Conservation (phyloP, 2,888 invertebrate genomes). For the Hypercompe scribonia region DNA sequence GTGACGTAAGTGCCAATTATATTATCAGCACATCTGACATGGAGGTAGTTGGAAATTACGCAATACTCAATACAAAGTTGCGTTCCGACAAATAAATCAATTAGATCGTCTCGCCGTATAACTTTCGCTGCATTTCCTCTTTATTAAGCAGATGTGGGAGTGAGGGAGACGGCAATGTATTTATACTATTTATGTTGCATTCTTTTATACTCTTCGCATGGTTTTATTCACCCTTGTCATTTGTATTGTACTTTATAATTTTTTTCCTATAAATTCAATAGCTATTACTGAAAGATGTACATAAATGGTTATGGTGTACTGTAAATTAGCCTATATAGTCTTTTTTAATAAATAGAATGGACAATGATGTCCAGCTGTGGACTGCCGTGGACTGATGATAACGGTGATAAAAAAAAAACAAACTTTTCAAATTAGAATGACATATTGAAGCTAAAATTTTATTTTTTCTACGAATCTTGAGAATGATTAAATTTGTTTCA, state of each 20-base stretch:
- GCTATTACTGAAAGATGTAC: neutral
- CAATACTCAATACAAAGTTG: neutral
- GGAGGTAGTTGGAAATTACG: neutral
- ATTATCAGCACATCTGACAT: neutral
- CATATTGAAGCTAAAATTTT: no score
- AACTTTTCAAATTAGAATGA: no score
- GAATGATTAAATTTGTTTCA: no score
- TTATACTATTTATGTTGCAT: slow-evolving; percentile 1
- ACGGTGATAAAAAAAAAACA: no score
- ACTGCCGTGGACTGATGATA: no score
- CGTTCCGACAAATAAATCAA: slow-evolving; percentile 10
- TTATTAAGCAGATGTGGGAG: neutral
- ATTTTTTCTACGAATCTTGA: no score
- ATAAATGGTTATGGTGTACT: neutral
- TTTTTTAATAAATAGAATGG: no score
- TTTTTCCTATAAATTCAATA: neutral
- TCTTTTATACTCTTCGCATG: neutral
- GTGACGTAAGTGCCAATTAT: slow-evolving; percentile 1
- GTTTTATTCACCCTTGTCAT: neutral
- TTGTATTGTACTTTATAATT: neutral
- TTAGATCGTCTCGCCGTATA: neutral
- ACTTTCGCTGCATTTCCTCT: slow-evolving; percentile 11
- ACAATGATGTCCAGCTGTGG: no score
- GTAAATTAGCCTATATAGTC: no score
- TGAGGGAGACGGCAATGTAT: neutral